Conservation (phyloP, 2,113 vertebrate species). For the Centropus unirufus region DNA sequence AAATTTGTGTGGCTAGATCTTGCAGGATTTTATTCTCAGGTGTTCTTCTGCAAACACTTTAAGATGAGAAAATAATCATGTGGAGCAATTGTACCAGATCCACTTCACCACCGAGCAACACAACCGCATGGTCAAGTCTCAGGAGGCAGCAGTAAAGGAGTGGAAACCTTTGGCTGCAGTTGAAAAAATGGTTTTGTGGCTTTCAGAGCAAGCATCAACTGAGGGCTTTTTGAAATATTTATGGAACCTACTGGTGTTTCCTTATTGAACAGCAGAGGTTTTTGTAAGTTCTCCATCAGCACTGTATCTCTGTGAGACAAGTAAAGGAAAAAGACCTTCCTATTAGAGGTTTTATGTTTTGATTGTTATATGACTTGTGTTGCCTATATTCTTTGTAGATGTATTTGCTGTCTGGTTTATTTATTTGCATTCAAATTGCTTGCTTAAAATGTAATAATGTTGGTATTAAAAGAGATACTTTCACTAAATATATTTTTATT, state of each 20-base stretch:
- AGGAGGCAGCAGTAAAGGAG: background rate
- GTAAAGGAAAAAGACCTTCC: background rate
- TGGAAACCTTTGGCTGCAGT: background rate
- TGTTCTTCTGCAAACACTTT: background rate
- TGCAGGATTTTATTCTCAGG: background rate
- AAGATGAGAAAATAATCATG: background rate
- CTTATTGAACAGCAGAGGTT: background rate
- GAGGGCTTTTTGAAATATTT: background rate
- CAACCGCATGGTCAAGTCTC: background rate
- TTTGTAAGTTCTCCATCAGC: background rate
- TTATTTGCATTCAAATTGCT: background rate
- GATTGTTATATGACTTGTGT: background rate
- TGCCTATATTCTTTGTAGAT: background rate
- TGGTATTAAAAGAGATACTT: background rate
- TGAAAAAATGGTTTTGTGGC: background rate
- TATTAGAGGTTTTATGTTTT: background rate
- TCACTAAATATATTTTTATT: slow-evolving; percentile 30
- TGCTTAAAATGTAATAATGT: background rate
- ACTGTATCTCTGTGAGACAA: background rate
- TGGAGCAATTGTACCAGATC: background rate
- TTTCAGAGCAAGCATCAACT: background rate
- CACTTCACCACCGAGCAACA: background rate
- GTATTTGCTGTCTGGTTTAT: background rate
- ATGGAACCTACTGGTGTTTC: background rate
- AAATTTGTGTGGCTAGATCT: background rate